These are phyloP conservation scores for Nycticorax nycticorax DNA, from an alignment of 2,113 vertebrate species.

Conservation along the genomic window DNA sequence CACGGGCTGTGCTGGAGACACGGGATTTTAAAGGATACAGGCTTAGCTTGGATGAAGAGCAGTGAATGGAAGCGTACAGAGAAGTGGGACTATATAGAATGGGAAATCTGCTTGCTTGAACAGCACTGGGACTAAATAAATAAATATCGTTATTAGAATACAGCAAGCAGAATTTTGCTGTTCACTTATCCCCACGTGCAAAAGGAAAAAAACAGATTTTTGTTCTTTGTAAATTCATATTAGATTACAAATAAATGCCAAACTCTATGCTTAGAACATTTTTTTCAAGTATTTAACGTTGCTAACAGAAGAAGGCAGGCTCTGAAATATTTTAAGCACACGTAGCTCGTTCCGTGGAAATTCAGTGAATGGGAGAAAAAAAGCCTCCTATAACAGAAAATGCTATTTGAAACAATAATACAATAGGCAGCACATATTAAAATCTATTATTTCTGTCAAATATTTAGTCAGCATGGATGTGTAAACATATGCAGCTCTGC, in stretches of 20 bases:
- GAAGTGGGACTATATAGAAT: not conserved
- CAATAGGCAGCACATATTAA: not conserved
- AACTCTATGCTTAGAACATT: not conserved
- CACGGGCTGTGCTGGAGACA: not conserved
- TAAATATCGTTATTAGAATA: not conserved
- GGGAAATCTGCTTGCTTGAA: not conserved
- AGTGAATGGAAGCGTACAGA: not conserved
- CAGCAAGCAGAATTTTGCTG: not conserved
- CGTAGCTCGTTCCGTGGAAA: not conserved
- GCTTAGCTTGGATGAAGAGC: not conserved
- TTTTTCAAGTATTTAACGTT: not conserved
- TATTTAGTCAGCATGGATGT: slow-evolving; percentile 43
- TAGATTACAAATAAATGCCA: not conserved
- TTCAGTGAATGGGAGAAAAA: not conserved
- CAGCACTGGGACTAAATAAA: not conserved
- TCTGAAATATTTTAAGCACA: not conserved
- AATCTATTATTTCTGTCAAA: slow-evolving; percentile 52
- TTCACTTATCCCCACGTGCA: fast-evolving
- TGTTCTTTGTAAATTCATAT: not conserved
- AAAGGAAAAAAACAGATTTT: not conserved
- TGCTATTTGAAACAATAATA: slow-evolving; percentile 28
- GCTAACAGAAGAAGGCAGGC: not conserved
- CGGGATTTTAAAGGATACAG: not conserved
- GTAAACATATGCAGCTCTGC: slow-evolving; percentile 35
- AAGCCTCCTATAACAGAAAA: not conserved